A percentile compares a stretch with the other conserved stretches of the same genome.
These are phyloP conservation scores for Mythimna albipuncta DNA, from an alignment of 2,888 invertebrate species.

Conservation along the genomic window DNA sequence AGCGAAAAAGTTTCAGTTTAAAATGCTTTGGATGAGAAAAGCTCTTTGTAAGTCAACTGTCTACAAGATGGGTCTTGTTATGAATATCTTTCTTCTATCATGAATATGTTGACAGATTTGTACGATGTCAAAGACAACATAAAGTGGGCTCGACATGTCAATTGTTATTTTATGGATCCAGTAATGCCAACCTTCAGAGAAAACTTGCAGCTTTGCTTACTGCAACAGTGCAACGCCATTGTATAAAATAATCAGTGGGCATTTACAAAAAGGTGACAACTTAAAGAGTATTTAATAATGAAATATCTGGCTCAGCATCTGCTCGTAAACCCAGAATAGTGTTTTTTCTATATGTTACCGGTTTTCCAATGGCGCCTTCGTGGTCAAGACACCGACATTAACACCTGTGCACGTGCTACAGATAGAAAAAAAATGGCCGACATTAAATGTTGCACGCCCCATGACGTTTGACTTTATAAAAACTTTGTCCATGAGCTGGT, in stretches of 20 bases:
- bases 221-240: slow-evolving; percentile 35
- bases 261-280: slow-evolving; percentile 56
- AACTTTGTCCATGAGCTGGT: background rate
- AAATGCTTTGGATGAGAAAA: no score
- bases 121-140: slow-evolving; percentile 22
- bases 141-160: slow-evolving; percentile 8
- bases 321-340: slow-evolving; percentile 53
- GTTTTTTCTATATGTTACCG: slow-evolving; percentile 43
- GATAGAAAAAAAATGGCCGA: slow-evolving; percentile 40
- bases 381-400: slow-evolving; percentile 50
- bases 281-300: slow-evolving; percentile 62
- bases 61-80: no score
- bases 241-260: slow-evolving; percentile 58
- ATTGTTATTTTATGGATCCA: background rate
- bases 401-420: slow-evolving; percentile 64
- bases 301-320: slow-evolving; percentile 59
- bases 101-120: slow-evolving; percentile 21
- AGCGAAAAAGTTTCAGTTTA: no score
- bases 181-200: slow-evolving; percentile 24
- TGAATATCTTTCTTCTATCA: background rate
- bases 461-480: slow-evolving; percentile 19
- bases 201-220: slow-evolving; percentile 35
- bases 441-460: slow-evolving; percentile 12
- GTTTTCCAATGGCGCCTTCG: slow-evolving; percentile 44
- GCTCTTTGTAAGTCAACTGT: no score